These are phyloP conservation scores for Bufotes viridis DNA, from an alignment of 2,797 vertebrate species.

Conservation along the genomic window DNA sequence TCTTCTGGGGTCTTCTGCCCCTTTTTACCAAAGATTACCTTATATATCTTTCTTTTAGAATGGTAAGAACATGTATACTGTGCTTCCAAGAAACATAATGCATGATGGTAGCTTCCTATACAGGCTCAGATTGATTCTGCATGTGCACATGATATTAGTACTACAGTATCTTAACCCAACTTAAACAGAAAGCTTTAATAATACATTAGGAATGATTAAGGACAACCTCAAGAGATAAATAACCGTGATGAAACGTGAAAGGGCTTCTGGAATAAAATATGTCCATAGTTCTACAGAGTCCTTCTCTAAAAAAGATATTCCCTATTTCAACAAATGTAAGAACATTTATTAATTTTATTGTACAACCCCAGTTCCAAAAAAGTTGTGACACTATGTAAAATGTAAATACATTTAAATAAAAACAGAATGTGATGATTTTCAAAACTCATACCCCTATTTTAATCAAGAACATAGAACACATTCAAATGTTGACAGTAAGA, in stretches of 20 bases:
- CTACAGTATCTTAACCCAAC: neutral
- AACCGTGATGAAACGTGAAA: neutral
- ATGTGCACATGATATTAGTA: neutral
- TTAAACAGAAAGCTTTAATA: neutral
- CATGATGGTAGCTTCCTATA: neutral
- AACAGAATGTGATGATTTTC: too few relatives aligned
- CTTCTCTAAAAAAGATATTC: neutral
- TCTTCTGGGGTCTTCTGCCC: neutral
- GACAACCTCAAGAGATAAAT: neutral
- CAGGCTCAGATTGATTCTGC: neutral
- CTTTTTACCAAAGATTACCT: neutral
- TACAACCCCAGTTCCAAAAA: too few relatives aligned
- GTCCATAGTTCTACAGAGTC: neutral
- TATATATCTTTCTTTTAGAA: neutral
- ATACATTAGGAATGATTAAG: neutral
- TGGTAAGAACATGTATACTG: neutral
- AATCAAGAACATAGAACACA: too few relatives aligned
- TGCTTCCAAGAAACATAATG: neutral
- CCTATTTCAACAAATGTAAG: neutral
- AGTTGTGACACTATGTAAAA: too few relatives aligned
- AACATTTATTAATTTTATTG: neutral
- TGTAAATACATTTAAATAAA: too few relatives aligned
- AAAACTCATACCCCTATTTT: too few relatives aligned
- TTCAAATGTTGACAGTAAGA: too few relatives aligned
- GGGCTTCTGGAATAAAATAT: constrained; percentile 13